Conservation (phyloP, 1,140 invertebrate species). For the Drosophila pachea region DNA sequence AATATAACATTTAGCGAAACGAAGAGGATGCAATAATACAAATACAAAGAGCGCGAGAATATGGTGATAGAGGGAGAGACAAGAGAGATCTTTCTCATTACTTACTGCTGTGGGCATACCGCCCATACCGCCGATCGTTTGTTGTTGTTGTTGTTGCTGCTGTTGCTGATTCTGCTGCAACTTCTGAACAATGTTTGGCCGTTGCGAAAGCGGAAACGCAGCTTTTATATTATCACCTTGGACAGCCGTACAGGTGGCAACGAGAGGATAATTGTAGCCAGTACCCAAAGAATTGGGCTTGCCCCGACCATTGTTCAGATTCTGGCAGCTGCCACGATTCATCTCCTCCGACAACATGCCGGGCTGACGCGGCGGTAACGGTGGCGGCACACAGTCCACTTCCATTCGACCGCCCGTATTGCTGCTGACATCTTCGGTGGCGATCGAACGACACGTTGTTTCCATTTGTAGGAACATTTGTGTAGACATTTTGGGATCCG, state of each 20-base stretch:
- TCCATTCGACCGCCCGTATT: slow-evolving; percentile 26
- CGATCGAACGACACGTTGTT: slow-evolving; percentile 38
- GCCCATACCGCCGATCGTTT: not conserved
- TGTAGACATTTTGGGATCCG: slow-evolving; percentile 79
- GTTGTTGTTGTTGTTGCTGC: slow-evolving; percentile 7
- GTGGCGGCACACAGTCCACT: slow-evolving; percentile 70
- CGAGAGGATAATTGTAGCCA: slow-evolving; percentile 78
- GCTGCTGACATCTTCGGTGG: slow-evolving; percentile 16
- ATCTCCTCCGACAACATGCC: slow-evolving; percentile 72
- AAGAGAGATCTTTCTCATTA: slow-evolving; percentile 32
- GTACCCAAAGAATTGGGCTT: slow-evolving; percentile 78
- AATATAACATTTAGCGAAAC: not conserved
- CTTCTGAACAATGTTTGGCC: slow-evolving; percentile 81
- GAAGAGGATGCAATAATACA: not conserved
- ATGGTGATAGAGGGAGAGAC: slow-evolving; percentile 10
- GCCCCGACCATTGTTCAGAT: slow-evolving; percentile 48
- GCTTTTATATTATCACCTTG: slow-evolving; percentile 75
- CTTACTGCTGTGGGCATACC: slow-evolving; percentile 62
- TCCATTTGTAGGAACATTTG: slow-evolving; percentile 79
- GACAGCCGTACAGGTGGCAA: slow-evolving; percentile 75
- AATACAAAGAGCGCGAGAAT: not conserved
- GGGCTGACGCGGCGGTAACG: slow-evolving; percentile 71
- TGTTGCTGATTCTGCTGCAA: slow-evolving; percentile 76
- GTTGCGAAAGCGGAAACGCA: slow-evolving; percentile 79
- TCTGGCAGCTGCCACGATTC: slow-evolving; percentile 67